Evolutionary conservation across 1,140 invertebrate species (phyloP), one percentile per base, ranked within the genome.

Genomic region (Hyposmocoma kahamanoa): DNA sequence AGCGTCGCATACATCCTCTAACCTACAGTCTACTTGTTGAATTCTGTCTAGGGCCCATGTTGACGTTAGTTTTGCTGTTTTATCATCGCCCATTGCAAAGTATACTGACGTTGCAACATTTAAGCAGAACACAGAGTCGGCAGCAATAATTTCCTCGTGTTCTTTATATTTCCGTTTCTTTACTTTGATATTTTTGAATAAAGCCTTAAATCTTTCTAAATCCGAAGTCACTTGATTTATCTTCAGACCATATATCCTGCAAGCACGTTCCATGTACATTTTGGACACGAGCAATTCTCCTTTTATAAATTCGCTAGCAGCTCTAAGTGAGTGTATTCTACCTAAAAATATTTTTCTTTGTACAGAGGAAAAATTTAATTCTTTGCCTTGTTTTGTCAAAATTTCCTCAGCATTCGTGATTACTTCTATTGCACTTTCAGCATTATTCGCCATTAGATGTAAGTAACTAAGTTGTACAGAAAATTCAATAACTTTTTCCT

Each of bases 401-500:
- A 57, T 13, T 59, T 53, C n/a, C 67, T 79, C 75, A 13, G 81
- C 80, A 48, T 85, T 67, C n/a, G 75, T 69, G 5, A 87, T 63
- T 56, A 82, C 73, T 20, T 50, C 39, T 21, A 79, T 58, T 22
- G 70, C 58, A 28, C 58, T 62, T 19, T 85, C 72, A 50, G 61
- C 57, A 53, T 75, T 76, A 39, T 70, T 70, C 22, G 65, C 63
- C 13, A 79, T 39, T 9, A 84, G 39, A 56, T 76, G 71, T 32
- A 87, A 66, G 46, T 73, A 62, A 42, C 73, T 57, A 48, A 59
- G 81, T 44, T 70, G 68, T 22, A 87, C 76, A 19, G 74, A 53
- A 55, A 84, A 86, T 50, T 84, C 72, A 22, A 87, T 66, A 43
- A 65, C 60, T 59, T 86, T 87, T n/a, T 39, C 54, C 59, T 76